phyloP scores from a whole-genome alignment of 37 sponge, comb jelly and placozoan genomes.

The Aplysina aerophoba region DNA sequence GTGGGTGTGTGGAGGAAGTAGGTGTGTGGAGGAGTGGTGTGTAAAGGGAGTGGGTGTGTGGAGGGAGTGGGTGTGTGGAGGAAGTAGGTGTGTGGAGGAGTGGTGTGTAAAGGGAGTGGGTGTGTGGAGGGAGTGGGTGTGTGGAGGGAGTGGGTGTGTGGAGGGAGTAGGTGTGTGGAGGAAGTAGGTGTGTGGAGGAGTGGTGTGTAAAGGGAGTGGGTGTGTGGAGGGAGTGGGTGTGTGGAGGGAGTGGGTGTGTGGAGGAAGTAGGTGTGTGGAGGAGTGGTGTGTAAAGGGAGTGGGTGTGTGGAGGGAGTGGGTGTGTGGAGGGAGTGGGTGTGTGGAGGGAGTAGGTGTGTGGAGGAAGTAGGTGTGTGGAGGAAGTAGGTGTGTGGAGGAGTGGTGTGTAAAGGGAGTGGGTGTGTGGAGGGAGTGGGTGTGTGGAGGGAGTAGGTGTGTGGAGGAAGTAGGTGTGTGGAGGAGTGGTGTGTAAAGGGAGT shows the following conservation, averaged over 20 bases:
- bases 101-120: not conserved
- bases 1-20: conserved; percentile 42
- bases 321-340: not conserved
- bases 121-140: conserved; percentile 27
- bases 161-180: not conserved
- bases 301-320: too few relatives aligned
- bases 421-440: not conserved
- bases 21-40: not conserved
- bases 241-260: not conserved
- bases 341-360: not conserved
- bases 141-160: not conserved
- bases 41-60: not conserved
- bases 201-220: conserved; percentile 37
- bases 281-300: conserved; percentile 39
- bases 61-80: conserved; percentile 40
- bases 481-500: not conserved
- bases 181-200: not conserved
- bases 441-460: conserved; percentile 40
- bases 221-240: not conserved
- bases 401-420: not conserved
- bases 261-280: conserved; percentile 1
- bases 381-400: not conserved
- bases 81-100: not conserved
- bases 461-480: not conserved
- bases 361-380: conserved; percentile 38